phyloP scores from a whole-genome alignment of 2,797 vertebrate genomes.

The Eutrigla gurnardus region DNA sequence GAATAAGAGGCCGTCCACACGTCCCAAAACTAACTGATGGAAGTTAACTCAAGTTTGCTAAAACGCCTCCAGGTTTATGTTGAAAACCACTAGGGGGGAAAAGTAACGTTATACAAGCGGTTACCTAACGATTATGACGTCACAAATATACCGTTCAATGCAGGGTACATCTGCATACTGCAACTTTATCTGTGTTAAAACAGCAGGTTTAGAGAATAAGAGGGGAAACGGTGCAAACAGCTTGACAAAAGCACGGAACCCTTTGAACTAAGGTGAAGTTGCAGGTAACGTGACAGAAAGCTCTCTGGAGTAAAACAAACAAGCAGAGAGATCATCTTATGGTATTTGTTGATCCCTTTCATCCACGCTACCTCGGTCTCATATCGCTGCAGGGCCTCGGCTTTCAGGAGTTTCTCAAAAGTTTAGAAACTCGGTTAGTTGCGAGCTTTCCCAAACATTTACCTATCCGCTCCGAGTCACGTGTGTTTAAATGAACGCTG shows the following conservation, averaged over 20 bases:
- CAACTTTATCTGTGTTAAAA: neutral
- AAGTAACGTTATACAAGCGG: neutral
- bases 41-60: too few species aligned
- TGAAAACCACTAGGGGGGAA: neutral
- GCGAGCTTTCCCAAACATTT: neutral
- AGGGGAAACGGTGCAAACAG: neutral
- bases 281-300: neutral
- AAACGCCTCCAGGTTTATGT: neutral
- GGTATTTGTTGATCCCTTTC: neutral
- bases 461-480: neutral
- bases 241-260: neutral
- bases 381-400: slow-evolving; percentile 57
- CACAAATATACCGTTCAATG: neutral
- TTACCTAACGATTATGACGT: neutral
- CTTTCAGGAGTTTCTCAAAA: slow-evolving; percentile 40
- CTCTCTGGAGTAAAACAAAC: neutral
- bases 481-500: neutral
- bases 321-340: neutral
- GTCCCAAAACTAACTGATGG: too few species aligned
- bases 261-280: neutral
- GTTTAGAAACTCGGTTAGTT: slow-evolving; percentile 31
- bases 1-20: too few species aligned
- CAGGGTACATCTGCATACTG: neutral
- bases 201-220: neutral
- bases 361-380: slow-evolving; percentile 4